Conservation (phyloP, 2,888 invertebrate species). For the Napeogenes sylphis region DNA sequence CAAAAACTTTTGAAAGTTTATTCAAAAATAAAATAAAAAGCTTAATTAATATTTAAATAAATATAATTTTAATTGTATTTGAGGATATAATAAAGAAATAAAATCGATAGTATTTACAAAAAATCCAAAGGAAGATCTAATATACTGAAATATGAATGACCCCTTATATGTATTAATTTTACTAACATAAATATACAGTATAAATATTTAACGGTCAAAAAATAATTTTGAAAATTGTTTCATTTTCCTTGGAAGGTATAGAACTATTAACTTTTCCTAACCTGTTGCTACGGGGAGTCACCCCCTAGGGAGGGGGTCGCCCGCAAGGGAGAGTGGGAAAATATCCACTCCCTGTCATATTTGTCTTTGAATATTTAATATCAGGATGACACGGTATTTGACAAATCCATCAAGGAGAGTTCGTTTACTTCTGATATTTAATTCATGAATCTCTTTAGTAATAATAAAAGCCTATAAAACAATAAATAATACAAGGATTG, state of each 20-base stretch:
- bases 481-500: too few relatives aligned
- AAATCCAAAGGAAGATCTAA: conserved; percentile 1
- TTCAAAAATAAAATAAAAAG: too few relatives aligned
- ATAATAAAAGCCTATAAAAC: too few relatives aligned
- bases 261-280: conserved; percentile 6
- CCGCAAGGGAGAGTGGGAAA: too few relatives aligned
- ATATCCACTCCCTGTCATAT: too few relatives aligned
- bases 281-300: neutral
- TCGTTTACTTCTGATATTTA: neutral
- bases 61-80: too few relatives aligned
- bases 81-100: too few relatives aligned
- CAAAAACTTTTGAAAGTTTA: too few relatives aligned
- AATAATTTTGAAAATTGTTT: conserved; percentile 12
- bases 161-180: too few relatives aligned
- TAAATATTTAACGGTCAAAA: conserved; percentile 8
- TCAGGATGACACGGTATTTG: neutral
- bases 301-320: neutral
- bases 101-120: too few relatives aligned
- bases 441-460: neutral
- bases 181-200: neutral
- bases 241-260: conserved; percentile 7
- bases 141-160: too few relatives aligned
- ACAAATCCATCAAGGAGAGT: neutral
- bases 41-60: too few relatives aligned
- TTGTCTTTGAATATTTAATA: conserved; percentile 1